phyloP scores from a whole-genome alignment of 1,140 invertebrate genomes.

The Anastrepha ludens region DNA sequence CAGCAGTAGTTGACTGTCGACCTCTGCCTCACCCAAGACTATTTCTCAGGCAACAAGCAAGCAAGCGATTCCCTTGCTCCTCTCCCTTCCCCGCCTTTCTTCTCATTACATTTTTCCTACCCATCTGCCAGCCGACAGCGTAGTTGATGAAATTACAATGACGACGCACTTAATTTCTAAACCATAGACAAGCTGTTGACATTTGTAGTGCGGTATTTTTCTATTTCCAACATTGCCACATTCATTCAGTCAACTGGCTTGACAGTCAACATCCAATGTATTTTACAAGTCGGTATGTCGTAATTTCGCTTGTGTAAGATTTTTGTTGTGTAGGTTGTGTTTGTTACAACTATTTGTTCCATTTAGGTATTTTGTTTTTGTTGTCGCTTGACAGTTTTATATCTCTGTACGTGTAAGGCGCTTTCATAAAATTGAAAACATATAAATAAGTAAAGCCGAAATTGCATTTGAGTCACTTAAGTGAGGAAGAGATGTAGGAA shows the following conservation, averaged over 20 bases:
- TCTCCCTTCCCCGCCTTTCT: neutral
- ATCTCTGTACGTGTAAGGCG: neutral
- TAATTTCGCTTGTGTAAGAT: neutral
- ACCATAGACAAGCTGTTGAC: constrained; percentile 39
- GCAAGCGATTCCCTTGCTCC: neutral
- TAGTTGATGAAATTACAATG: constrained; percentile 51
- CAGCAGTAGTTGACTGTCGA: neutral
- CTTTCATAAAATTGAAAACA: neutral
- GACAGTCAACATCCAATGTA: neutral
- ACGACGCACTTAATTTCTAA: constrained; percentile 43
- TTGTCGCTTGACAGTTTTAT: neutral
- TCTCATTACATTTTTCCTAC: neutral
- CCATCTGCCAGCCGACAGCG: neutral
- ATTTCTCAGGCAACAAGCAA: constrained; percentile 6
- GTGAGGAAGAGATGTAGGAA: no score
- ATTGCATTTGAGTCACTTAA: no score
- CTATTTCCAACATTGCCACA: constrained; percentile 45
- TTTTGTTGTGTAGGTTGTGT: neutral
- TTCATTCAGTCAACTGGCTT: neutral
- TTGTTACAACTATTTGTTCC: neutral
- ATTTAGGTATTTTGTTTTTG: neutral
- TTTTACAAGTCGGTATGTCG: neutral
- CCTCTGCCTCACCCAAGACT: neutral
- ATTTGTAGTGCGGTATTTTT: constrained; percentile 50
- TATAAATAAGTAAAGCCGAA: neutral